Evolutionary conservation across 2,797 vertebrate genomes (phyloP).

Genomic region (Liparis tanakae): DNA sequence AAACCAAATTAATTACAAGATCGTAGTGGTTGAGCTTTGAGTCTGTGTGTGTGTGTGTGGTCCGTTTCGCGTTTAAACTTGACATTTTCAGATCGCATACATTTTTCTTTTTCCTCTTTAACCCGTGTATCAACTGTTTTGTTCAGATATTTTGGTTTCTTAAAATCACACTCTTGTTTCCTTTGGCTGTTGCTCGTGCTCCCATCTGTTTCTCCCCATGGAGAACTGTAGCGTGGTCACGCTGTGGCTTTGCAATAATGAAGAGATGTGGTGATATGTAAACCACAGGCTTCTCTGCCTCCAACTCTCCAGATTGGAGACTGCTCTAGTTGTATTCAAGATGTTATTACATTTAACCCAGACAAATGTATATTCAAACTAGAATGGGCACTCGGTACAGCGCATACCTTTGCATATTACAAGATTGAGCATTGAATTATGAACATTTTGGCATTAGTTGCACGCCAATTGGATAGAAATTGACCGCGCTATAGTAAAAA

Average conservation of each 20-base stretch:
- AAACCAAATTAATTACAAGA: constrained; percentile 10
- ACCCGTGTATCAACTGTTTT: constrained; percentile 30
- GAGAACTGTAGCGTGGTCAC: constrained; percentile 55
- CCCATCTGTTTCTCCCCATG: constrained; percentile 38
- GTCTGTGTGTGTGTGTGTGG: background rate
- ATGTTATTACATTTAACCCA: background rate
- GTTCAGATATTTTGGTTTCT: constrained; percentile 32
- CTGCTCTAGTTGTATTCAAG: constrained; percentile 3
- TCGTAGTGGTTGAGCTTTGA: background rate
- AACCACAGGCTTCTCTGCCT: constrained; percentile 47
- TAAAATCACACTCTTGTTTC: constrained; percentile 43
- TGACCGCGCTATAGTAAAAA: too few species aligned
- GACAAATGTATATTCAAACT: background rate
- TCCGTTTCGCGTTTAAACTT: constrained; percentile 27
- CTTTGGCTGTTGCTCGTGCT: constrained; percentile 44
- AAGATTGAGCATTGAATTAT: too few species aligned
- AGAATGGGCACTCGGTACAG: too few species aligned
- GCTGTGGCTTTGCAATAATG: constrained; percentile 54
- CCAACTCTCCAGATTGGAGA: constrained; percentile 16
- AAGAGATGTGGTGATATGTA: constrained; percentile 64
- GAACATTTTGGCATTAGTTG: too few species aligned
- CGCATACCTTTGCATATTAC: constrained; percentile 7
- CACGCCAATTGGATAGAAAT: too few species aligned
- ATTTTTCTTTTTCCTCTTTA: constrained; percentile 40
- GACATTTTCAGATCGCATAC: constrained; percentile 23